Conservation (phyloP, 2,888 invertebrate species). For the Hypsopygia costalis region DNA sequence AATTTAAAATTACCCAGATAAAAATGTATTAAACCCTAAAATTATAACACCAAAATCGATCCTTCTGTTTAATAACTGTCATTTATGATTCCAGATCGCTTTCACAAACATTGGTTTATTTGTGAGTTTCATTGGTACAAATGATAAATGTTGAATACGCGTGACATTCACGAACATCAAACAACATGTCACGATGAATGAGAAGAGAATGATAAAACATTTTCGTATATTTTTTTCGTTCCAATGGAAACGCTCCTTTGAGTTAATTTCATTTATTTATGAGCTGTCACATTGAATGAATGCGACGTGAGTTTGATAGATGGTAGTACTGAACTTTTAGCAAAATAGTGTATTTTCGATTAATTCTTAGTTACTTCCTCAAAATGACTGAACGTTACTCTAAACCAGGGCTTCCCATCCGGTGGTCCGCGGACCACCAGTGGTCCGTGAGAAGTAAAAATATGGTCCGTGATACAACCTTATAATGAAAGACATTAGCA, state of each 20-base stretch:
- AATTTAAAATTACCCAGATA: no score
- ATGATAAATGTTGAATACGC: not conserved
- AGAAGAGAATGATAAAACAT: conserved; percentile 1
- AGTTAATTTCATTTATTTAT: conserved; percentile 1
- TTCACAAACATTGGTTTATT: not conserved
- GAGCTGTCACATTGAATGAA: not conserved
- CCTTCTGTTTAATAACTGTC: not conserved
- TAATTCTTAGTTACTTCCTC: no score
- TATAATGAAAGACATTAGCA: no score
- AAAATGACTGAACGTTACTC: no score
- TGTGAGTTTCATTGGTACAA: not conserved
- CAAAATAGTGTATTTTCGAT: not conserved
- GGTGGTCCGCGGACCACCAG: no score
- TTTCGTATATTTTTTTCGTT: conserved; percentile 1
- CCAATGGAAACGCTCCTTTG: not conserved
- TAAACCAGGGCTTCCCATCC: no score
- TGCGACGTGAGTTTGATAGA: not conserved
- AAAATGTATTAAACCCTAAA: no score
- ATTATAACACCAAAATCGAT: no score
- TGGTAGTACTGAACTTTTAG: not conserved
- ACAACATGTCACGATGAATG: conserved; percentile 2
- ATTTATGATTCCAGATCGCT: not conserved
- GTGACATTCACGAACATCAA: not conserved
- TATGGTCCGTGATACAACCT: no score
- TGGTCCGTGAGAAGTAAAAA: no score